These are phyloP conservation scores for Ferdinandea cuprea DNA, from an alignment of 2,888 invertebrate genomes.

Conservation along the genomic window DNA sequence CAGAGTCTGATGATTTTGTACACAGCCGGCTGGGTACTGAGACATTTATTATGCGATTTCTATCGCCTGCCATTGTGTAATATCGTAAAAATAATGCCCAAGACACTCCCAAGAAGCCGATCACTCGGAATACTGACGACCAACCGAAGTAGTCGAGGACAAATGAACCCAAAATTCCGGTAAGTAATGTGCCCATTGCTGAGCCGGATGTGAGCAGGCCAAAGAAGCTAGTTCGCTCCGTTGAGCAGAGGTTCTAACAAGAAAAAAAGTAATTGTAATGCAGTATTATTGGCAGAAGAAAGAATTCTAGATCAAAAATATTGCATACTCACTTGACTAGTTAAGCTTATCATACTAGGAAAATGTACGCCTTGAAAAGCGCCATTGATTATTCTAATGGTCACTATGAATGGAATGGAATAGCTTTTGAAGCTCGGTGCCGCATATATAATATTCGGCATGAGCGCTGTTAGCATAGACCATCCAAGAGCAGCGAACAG, in stretches of 20 bases:
- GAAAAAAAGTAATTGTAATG: not conserved
- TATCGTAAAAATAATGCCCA: conserved; percentile 86
- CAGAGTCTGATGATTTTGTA: conserved; percentile 81
- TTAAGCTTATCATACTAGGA: conserved; percentile 88
- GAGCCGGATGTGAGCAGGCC: conserved; percentile 87
- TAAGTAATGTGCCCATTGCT: conserved; percentile 86
- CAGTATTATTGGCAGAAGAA: no score
- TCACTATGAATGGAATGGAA: conserved; percentile 85
- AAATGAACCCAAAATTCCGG: conserved; percentile 87
- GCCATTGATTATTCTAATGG: conserved; percentile 86
- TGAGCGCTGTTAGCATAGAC: conserved; percentile 84
- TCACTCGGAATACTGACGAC: conserved; percentile 86
- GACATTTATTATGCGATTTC: conserved; percentile 82
- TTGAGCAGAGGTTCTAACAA: conserved; percentile 85
- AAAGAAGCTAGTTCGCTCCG: conserved; percentile 87
- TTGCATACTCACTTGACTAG: conserved; percentile 83
- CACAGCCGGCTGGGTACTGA: conserved; percentile 81
- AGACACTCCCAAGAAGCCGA: conserved; percentile 85
- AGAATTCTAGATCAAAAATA: no score
- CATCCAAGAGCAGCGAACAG: conserved; percentile 86
- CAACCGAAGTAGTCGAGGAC: conserved; percentile 87
- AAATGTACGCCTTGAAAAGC: conserved; percentile 88
- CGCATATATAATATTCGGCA: conserved; percentile 84
- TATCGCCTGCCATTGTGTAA: conserved; percentile 83
- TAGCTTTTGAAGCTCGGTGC: conserved; percentile 80